Percentiles rank a stretch among this genome's conserved stretches.
phyloP scores from a whole-genome alignment of 2,888 invertebrate genomes.

The Minunthozetes semirufus region DNA sequence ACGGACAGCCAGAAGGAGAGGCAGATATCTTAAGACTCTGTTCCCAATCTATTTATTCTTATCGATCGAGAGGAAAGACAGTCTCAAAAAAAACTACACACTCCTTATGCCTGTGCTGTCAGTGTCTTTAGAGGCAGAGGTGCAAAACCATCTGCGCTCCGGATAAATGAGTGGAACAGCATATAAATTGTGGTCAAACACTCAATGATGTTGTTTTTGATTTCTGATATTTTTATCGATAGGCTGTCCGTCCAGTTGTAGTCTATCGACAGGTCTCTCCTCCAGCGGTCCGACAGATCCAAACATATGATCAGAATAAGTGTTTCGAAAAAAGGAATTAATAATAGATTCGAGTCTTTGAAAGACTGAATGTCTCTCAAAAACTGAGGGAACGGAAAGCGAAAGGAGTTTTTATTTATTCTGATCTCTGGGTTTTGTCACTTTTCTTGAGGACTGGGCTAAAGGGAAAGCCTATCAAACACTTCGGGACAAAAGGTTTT shows the following conservation, averaged over 20 bases:
- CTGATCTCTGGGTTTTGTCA: too few relatives aligned
- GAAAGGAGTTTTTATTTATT: slow-evolving; percentile 12
- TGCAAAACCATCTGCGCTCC: slow-evolving; percentile 11
- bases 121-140: neutral
- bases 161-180: neutral
- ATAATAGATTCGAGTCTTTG: neutral
- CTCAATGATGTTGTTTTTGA: too few relatives aligned
- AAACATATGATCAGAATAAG: too few relatives aligned
- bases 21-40: neutral
- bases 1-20: slow-evolving; percentile 2
- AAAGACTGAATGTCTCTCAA: neutral
- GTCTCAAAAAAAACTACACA: too few relatives aligned
- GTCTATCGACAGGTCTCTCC: too few relatives aligned
- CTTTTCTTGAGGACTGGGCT: too few relatives aligned
- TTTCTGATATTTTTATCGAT: too few relatives aligned
- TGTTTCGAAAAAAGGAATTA: neutral
- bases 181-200: too few relatives aligned
- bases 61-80: neutral
- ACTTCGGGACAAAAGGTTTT: neutral
- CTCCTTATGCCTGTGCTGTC: too few relatives aligned
- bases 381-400: neutral
- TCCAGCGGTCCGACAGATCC: too few relatives aligned
- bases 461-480: too few relatives aligned
- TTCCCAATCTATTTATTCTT: neutral
- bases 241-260: too few relatives aligned